Base-by-base conservation (phyloP, 2,888 invertebrate genomes). In the Sthenelais limicola region DNA sequence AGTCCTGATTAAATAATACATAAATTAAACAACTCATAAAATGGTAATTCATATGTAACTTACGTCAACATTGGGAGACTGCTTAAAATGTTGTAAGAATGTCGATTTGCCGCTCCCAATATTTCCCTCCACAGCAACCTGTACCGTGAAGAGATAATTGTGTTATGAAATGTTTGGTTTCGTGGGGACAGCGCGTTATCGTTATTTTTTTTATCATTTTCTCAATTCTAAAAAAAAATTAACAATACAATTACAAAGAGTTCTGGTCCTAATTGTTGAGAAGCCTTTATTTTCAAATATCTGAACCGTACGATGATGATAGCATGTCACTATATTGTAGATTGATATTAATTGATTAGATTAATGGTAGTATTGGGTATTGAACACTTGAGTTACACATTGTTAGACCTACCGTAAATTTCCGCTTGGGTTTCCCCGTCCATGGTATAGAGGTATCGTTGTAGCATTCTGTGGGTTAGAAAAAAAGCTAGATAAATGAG, bases 41-140 rank as follows among this genome's bases (percentile, higher is more conserved):
- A n/a, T n/a, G n/a, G n/a, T n/a, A n/a, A n/a, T n/a, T n/a, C n/a
- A n/a, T n/a, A n/a, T 35, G 32, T 62, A 33, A 56, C 58, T 52
- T 73, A 76, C 82, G 77, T 83, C 81, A 21, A 81, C 81, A 68
- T 79, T 74, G 28, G 78, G 73, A 24, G 79, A 79, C 33, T 80
- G 79, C 38, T 78, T 76, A 75, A 86, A 84, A 68, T 83, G 80
- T 56, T 84, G 76, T n/a, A 86, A 77, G 76, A 86, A 85, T 43
- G 85, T 84, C 32, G 82, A 81, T 74, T 86, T 86, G n/a, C 86
- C 86, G 78, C 83, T 81, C 5, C 85, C 86, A 73, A 86, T 86
- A 74, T 86, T 86, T 7, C 86, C 86, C 76, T 86, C 86, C 12
- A 86, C 85, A 32, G 83, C 80, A 24, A 86, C 84, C 77, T 78